Evolutionary conservation across 2,797 vertebrate genomes (phyloP).

Genomic region (Podargus strigoides): DNA sequence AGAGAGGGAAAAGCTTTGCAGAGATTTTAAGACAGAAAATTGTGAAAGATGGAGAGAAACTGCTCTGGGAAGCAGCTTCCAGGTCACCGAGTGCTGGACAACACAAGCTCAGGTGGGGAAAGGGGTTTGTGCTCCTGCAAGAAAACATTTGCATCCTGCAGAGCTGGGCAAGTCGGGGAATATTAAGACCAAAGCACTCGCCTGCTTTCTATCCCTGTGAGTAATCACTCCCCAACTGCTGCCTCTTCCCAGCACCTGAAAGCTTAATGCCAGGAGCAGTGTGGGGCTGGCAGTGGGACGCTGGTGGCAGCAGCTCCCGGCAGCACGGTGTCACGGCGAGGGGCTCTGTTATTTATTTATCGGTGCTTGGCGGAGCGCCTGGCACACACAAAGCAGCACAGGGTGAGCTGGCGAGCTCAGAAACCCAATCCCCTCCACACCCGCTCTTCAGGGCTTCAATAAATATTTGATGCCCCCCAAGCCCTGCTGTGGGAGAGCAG

Average conservation of each 20-base stretch:
- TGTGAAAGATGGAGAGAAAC: background rate
- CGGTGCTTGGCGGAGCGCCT: background rate
- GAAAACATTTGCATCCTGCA: accelerated
- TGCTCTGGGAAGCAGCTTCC: background rate
- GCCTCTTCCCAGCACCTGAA: background rate
- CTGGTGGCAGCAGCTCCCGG: background rate
- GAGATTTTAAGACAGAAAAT: background rate
- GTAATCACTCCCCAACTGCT: background rate
- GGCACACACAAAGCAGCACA: background rate
- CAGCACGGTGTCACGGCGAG: background rate
- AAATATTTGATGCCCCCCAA: slow-evolving; percentile 72
- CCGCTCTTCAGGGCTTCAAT: slow-evolving; percentile 39
- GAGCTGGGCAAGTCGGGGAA: background rate
- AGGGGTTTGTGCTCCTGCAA: background rate
- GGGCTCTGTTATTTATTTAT: slow-evolving; percentile 56
- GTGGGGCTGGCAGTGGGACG: background rate
- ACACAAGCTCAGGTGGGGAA: background rate
- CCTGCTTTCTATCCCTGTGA: background rate
- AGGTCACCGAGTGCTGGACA: background rate
- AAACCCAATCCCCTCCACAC: slow-evolving; percentile 51
- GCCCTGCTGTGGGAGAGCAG: background rate
- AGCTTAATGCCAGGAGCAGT: background rate
- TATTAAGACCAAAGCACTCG: accelerated
- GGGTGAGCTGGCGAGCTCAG: slow-evolving; percentile 28
- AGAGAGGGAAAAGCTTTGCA: background rate